Evolutionary conservation across 2,113 vertebrate species (phyloP), one percentile per base, ranked within the genome.

Genomic region (Apus apus): DNA sequence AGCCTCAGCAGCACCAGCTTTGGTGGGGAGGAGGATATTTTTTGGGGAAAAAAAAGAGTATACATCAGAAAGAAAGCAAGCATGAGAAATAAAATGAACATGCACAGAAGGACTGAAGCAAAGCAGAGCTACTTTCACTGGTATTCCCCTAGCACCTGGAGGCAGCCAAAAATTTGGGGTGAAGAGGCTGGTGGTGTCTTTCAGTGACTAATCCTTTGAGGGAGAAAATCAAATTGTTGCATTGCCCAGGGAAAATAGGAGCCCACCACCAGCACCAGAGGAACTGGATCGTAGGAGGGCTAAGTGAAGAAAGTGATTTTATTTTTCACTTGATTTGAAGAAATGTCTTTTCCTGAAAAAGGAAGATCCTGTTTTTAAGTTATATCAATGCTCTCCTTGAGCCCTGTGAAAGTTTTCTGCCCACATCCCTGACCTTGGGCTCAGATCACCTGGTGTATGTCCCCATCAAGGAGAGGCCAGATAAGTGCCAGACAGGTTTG

Each of bases 161-260:
- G 60, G 67, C 71, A 95, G 68, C 8, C 53, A 46, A 46, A 85
- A 56, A 77, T 38, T 1, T 62, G 36, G 29, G 26, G 58, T 25
- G 3, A 81, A 73, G 46, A 73, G 38, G 23, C 46, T 50, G 61
- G 56, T 25, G 5, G 25, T 71, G 25, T 57, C 32, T 51, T 95
- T 84, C 87, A 57, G 38, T 58, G 57, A 74, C 27, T 77, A 89
- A 83, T 80, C 82, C 82, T 91, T 92, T 78, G 88, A 90, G 88
- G n/a, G 27, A 88, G 57, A 86, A 95, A 88, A 95, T 81, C 57
- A 84, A 92, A 90, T 64, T 48, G 72, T 81, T 71, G 8, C 66
- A 89, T 70, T 92, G 53, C 73, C 84, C 61, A 87, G 74, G 73
- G 81, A 72, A 90, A 92, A 85, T 2, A 51, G 64, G 48, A 92